These are phyloP conservation scores for Blastobasis adustella DNA, from an alignment of 2,888 invertebrate species.

Conservation along the genomic window DNA sequence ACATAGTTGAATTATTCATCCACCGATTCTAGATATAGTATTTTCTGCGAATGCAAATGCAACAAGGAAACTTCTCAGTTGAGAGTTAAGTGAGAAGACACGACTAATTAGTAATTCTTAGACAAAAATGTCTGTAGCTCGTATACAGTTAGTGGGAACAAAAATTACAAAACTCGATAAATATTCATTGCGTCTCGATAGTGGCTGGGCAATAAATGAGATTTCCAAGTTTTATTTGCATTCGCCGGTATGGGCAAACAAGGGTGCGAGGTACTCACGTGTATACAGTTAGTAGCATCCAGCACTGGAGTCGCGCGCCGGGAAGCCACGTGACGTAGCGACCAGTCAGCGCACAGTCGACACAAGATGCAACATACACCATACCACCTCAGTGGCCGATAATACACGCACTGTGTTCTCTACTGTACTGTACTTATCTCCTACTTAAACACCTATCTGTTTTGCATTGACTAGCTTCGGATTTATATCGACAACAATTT, in stretches of 20 bases:
- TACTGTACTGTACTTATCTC: conserved; percentile 38
- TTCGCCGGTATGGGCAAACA: conserved; percentile 6
- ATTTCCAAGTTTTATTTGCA: too few relatives aligned
- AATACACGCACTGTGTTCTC: conserved; percentile 32
- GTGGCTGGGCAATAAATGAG: too few relatives aligned
- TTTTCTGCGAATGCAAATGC: too few relatives aligned
- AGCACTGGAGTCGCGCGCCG: conserved; percentile 76
- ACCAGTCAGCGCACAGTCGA: conserved; percentile 76
- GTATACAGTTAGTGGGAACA: too few relatives aligned
- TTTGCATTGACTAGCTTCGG: conserved; percentile 52
- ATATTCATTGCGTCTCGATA: too few relatives aligned
- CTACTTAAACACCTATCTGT: conserved; percentile 45
- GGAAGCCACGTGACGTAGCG: conserved; percentile 77
- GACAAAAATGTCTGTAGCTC: too few relatives aligned
- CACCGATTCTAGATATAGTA: too few relatives aligned
- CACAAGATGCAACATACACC: conserved; percentile 72
- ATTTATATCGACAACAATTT: conserved; percentile 20
- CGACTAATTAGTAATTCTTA: too few relatives aligned
- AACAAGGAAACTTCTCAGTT: too few relatives aligned
- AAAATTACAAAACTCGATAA: too few relatives aligned
- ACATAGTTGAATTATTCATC: too few relatives aligned
- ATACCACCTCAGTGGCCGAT: conserved; percentile 69
- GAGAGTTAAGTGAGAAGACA: too few relatives aligned
- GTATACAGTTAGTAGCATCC: conserved; percentile 82
- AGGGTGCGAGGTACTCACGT: conserved; percentile 67